Base-by-base conservation (phyloP, 2,113 vertebrate species). In the Shinisaurus crocodilurus region DNA sequence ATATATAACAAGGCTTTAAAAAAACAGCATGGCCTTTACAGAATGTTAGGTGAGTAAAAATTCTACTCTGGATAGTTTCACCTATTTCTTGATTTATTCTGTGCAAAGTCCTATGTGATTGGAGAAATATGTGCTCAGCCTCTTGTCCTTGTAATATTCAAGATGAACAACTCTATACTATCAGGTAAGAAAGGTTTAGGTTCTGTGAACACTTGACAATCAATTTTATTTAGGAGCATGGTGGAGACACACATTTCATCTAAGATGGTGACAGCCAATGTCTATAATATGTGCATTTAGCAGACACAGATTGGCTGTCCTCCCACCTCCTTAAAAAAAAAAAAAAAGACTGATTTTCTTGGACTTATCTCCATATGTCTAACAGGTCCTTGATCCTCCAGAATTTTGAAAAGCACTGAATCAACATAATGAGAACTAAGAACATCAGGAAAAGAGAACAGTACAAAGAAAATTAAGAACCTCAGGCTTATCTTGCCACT, bases 381-480 rank as follows among this genome's bases (percentile, higher is more conserved):
- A 40, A 76, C 29, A 90, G 57, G 74, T 6, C 88, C 1, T 32
- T 50, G 25, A 5, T 88, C 69, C 63, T 90, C 43, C 37, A 60
- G 74, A 23, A 37, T 48, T 88, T 63, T 91, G 86, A 92, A 94
- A 63, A 75, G 32, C 48, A 84, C 77, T 13, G 70, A 89, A 92
- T 87, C 32, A 90, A 27, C 75, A 12, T 13, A 18, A 74, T 37
- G 29, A 86, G 43, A 90, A 94, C 90, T 92, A 18, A 91, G 70
- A 63, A 2, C 63, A 25, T 67, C 90, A 65, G 32, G 85, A 3
- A 85, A 86, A 91, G 72, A 90, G 85, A 37, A 54, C 91, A 72
- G 6, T 2, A 54, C 81, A 37, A n/a, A 48, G 0, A 1, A 88
- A 12, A 88, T 15, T 5, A 0, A 88, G 1, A 91, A 32, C 60